These are phyloP conservation scores for Asteroscopus sphinx DNA, from an alignment of 2,888 invertebrate species.

Conservation along the genomic window DNA sequence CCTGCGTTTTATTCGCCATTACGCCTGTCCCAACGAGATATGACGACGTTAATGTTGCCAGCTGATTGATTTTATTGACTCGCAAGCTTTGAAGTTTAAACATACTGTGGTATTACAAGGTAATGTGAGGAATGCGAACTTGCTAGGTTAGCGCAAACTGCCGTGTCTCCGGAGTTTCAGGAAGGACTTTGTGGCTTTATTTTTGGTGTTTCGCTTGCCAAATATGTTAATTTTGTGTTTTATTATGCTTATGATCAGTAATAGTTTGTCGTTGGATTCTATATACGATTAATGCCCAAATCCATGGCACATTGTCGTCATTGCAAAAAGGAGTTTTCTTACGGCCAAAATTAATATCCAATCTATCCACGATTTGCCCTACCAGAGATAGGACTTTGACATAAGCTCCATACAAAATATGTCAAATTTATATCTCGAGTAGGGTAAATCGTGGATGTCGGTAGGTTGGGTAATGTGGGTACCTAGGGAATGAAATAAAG, in stretches of 20 bases:
- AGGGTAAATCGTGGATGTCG: too few species aligned
- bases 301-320: neutral
- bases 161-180: conserved; percentile 4
- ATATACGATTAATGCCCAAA: conserved; percentile 8
- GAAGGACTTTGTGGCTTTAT: conserved; percentile 2
- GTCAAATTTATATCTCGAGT: too few species aligned
- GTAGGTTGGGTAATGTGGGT: too few species aligned
- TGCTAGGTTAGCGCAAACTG: conserved; percentile 4
- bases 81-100: conserved; percentile 40
- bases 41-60: conserved; percentile 49
- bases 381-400: too few species aligned
- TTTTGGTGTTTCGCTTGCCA: conserved; percentile 6
- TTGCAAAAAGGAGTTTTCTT: too few species aligned
- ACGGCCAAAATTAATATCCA: too few species aligned
- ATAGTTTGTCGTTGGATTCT: conserved; percentile 12
- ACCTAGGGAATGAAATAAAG: too few species aligned
- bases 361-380: too few species aligned
- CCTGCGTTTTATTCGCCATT: conserved; percentile 38
- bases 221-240: conserved; percentile 9
- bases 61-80: conserved; percentile 54
- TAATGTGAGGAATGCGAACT: conserved; percentile 23
- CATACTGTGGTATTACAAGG: conserved; percentile 18
- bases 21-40: conserved; percentile 36
- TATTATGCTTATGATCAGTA: conserved; percentile 2
- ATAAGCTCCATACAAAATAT: too few species aligned